Conservation (phyloP, 2,888 invertebrate genomes). For the Branchipolynoe longqiensis region DNA sequence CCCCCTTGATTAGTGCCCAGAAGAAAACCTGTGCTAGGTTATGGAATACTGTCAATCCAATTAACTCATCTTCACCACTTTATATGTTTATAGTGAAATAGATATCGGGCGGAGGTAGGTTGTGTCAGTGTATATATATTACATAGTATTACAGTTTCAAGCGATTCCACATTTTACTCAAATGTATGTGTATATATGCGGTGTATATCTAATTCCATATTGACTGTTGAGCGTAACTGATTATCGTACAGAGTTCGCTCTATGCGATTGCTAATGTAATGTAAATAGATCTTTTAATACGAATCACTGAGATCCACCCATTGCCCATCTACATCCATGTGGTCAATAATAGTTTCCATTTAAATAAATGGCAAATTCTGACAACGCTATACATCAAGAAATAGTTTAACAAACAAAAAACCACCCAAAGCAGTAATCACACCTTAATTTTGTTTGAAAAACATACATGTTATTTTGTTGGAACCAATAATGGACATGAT, state of each 20-base stretch:
- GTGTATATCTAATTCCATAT: constrained; percentile 49
- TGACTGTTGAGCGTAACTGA: constrained; percentile 51
- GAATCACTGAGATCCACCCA: constrained; percentile 14
- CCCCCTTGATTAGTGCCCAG: not conserved
- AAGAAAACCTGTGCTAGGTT: constrained; percentile 40
- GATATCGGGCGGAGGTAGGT: constrained; percentile 36
- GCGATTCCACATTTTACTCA: constrained; percentile 41
- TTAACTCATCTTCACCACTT: constrained; percentile 40
- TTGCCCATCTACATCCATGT: too few species aligned
- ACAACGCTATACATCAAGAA: too few species aligned
- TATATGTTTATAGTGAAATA: constrained; percentile 15
- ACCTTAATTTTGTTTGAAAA: too few species aligned
- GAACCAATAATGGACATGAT: too few species aligned
- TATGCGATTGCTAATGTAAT: constrained; percentile 15
- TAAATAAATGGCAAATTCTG: too few species aligned
- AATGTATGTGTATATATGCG: constrained; percentile 51
- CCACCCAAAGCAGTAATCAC: too few species aligned
- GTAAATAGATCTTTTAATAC: constrained; percentile 4
- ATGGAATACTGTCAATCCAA: constrained; percentile 19
- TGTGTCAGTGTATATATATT: not conserved
- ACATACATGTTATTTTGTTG: too few species aligned
- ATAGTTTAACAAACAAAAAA: too few species aligned
- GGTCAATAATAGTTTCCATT: too few species aligned
- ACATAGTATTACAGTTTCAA: constrained; percentile 18
- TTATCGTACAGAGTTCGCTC: constrained; percentile 40